Evolutionary conservation across 37 sponge, comb jelly and placozoan species (phyloP).

Genomic region (Spongia lamella): DNA sequence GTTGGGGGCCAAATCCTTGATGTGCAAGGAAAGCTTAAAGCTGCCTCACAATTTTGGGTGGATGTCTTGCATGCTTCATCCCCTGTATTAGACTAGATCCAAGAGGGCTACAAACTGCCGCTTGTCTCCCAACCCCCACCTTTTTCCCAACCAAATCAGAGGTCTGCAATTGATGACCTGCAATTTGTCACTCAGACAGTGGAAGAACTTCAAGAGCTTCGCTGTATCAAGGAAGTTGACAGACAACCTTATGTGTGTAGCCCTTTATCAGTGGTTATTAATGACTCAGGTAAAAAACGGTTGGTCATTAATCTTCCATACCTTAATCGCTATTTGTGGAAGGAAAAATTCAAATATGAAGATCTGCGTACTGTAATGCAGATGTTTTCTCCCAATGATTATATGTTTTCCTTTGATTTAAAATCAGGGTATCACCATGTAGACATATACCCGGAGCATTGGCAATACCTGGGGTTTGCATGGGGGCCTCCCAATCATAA

Average conservation of each 20-base stretch:
- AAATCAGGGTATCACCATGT: conserved; percentile 41
- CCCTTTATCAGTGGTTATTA: conserved; percentile 32
- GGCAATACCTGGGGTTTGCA: conserved; percentile 32
- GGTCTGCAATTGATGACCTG: not conserved
- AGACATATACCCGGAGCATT: conserved; percentile 8
- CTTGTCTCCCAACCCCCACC: not conserved
- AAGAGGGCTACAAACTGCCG: conserved; percentile 16
- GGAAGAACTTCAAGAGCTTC: not conserved
- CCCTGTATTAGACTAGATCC: conserved; percentile 2
- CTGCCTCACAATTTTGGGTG: no score
- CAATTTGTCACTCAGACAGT: conserved; percentile 12
- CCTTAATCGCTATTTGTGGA: conserved; percentile 12
- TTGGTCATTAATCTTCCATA: conserved; percentile 29
- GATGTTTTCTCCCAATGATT: conserved; percentile 20
- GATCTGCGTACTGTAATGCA: conserved; percentile 18
- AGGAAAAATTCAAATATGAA: conserved; percentile 43
- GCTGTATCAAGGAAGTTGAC: conserved; percentile 6
- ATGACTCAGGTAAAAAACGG: conserved; percentile 3
- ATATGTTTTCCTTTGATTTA: conserved; percentile 19
- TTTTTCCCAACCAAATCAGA: not conserved
- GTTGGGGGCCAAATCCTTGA: no score
- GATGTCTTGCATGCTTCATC: no score
- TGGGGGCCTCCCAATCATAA: not conserved
- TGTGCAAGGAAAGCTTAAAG: no score
- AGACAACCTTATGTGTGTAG: conserved; percentile 24